These are phyloP conservation scores for Onychorhynchus coronatus DNA, from an alignment of 2,113 vertebrate species.

Conservation along the genomic window DNA sequence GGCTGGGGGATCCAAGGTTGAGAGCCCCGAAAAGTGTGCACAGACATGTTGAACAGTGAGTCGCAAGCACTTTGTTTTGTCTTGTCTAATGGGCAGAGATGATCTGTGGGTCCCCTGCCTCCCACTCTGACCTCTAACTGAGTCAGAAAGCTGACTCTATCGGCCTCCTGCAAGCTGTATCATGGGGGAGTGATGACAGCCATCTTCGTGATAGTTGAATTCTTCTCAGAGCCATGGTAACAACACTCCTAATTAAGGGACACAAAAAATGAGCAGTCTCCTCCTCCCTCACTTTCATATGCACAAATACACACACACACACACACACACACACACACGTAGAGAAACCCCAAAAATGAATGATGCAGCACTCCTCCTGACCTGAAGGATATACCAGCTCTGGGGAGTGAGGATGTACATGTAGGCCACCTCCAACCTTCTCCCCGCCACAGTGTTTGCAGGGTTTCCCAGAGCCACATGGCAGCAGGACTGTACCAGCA, in stretches of 20 bases:
- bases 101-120: background rate
- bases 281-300: background rate
- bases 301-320: background rate
- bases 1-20: background rate
- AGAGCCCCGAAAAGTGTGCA: background rate
- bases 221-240: constrained; percentile 6
- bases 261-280: background rate
- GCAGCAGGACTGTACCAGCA: background rate
- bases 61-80: background rate
- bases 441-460: background rate
- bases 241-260: background rate
- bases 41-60: background rate
- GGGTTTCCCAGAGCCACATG: background rate
- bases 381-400: background rate
- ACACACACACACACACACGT: background rate
- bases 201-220: background rate
- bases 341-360: background rate
- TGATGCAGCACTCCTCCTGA: background rate
- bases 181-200: background rate
- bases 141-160: background rate
- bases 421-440: background rate
- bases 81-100: background rate
- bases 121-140: background rate
- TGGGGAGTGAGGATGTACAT: background rate
- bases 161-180: background rate